Base-by-base conservation (phyloP, 2,113 vertebrate species). In the Procavia capensis region DNA sequence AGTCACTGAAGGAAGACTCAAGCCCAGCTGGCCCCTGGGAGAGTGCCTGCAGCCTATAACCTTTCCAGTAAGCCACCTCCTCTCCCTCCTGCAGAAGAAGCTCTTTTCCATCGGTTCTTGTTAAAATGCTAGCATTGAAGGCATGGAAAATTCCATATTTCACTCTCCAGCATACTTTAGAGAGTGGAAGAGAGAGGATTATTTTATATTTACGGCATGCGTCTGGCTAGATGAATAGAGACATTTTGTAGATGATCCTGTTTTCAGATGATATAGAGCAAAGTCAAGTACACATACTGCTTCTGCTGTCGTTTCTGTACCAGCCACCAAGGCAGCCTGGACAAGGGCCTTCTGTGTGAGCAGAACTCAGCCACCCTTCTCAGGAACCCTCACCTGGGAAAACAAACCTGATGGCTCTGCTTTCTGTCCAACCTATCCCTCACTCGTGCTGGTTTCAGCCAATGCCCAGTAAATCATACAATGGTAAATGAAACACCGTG, bases 91-190 rank as follows among this genome's bases (percentile, higher is more conserved):
- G 41, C 14, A 76, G 47, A 86, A 50, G 29, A 34, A 84, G 34
- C 31, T 64, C 22, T n/a, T 17, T 85, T 75, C 39, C 29, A 13
- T 11, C 57, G 36, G 79, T 72, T 64, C n/a, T 85, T 57, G 25
- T 84, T 90, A 81, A 72, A 86, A 90, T 74, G n/a, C 66, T 81
- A 54, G 9, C 17, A 25, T 14, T 63, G 63, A 39, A 79, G 47
- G 61, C 59, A 17, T 84, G 79, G 31, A 74, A 87, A 98, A 96
- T 96, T 96, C 95, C 97, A 95, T 96, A 94, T 97, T 97, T 97
- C 92, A 74, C 93, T 96, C 95, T 97, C 85, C 85, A 97, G 94
- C 92, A 83, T 97, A 97, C 97, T 97, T 98, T 95, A 96, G 92
- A 96, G 84, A 93, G 93, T 87, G 70, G 89, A 85, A 96, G 63